phyloP scores from a whole-genome alignment of 2,888 invertebrate species.

The Ornithoptera alexandrae region DNA sequence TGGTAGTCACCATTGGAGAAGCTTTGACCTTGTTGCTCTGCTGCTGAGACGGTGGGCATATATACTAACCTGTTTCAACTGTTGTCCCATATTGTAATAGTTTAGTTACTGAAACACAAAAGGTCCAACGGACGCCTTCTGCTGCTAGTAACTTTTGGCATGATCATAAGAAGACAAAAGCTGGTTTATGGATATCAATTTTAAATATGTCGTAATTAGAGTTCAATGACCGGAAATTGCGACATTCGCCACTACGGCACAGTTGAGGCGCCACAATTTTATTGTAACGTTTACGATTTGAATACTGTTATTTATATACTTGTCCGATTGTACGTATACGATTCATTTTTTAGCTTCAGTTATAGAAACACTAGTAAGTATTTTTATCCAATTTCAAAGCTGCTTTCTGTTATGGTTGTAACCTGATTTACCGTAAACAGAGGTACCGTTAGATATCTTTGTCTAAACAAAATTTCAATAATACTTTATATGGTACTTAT shows the following conservation, averaged over 20 bases:
- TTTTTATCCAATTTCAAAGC: neutral
- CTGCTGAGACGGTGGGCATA: too few species aligned
- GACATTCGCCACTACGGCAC: neutral
- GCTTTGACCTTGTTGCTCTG: too few species aligned
- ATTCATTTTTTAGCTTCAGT: neutral
- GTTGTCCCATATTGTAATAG: too few species aligned
- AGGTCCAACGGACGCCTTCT: too few species aligned
- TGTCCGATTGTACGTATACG: neutral
- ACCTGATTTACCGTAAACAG: neutral
- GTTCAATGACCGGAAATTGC: constrained; percentile 1
- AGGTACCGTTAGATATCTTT: neutral
- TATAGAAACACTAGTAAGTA: neutral
- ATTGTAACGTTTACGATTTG: neutral
- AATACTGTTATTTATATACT: neutral
- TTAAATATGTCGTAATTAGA: neutral
- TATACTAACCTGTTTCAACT: too few species aligned
- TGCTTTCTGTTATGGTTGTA: neutral
- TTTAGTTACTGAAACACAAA: too few species aligned
- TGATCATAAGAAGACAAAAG: neutral
- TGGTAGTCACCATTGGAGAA: too few species aligned
- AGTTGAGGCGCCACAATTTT: neutral
- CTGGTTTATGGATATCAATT: neutral
- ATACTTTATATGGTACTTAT: neutral
- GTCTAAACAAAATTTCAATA: neutral
- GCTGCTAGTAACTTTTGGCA: too few species aligned